Evolutionary conservation across 2,113 vertebrate species (phyloP), one percentile per base, ranked within the genome.

Genomic region (Aspiorhynchus laticeps): DNA sequence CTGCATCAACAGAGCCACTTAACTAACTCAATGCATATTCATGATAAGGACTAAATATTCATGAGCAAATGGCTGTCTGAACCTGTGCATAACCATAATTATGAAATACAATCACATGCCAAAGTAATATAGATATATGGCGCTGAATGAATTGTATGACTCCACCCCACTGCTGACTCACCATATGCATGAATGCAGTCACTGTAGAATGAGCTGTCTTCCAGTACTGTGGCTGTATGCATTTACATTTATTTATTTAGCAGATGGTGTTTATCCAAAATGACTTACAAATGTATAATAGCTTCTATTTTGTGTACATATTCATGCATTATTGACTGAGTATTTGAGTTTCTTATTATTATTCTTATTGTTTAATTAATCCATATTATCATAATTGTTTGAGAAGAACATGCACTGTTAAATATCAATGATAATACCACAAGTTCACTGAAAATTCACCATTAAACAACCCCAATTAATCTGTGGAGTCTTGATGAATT

Each of bases 1-100:
- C 94, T 92, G 86, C 74, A 86, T 88, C 90, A 89, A 91, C 91
- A 89, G 90, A 77, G 71, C 86, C 79, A 88, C 89, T 91, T 87
- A 59, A 28, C 86, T 87, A 63, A 85, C 38, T 87, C 92, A 76
- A 94, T 95, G 93, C 91, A 95, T 94, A 95, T 95, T 95, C 93
- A 95, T 95, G 92, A 61, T 41, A 9, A 59, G 0, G 8, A 33
- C 89, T 94, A 92, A 93, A 92, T 94, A 95, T 95, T 95, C 94
- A 95, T 94, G 94, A 95, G 91, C 88, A 93, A 91, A 92, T 90
- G 94, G 93, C 92, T 93, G 91, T 91, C 91, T 91, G 92, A 93
- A 92, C 92, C 89, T 84, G 89, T 87, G 86, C 87, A 86, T 83
- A 89, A 78, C 90, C 88, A 91, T 88, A 90, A 92, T 56, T 88